Evolutionary conservation across 2,113 vertebrate genomes (phyloP).

Genomic region (Pteronura brasiliensis): DNA sequence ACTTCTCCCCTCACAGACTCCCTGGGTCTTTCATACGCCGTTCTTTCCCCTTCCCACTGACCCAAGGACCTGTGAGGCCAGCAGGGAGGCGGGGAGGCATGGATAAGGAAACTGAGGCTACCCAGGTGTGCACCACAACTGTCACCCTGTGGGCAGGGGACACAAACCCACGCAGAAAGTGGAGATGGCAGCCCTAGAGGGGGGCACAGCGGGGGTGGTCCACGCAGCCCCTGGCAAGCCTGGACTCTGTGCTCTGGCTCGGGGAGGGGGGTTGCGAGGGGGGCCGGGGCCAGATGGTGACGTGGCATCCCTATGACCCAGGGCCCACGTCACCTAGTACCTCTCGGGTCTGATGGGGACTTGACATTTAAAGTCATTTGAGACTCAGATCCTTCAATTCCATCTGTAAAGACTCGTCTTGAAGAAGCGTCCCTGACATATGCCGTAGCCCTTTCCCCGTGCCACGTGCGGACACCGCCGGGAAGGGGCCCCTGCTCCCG

Average conservation of each 20-base stretch:
- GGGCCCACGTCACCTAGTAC: rapidly evolving
- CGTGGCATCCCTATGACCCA: rapidly evolving
- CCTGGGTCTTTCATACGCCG: rapidly evolving
- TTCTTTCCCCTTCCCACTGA: rapidly evolving
- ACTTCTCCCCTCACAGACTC: neutral
- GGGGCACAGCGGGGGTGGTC: rapidly evolving
- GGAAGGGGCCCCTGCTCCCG: rapidly evolving
- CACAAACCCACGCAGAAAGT: rapidly evolving
- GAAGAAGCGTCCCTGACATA: neutral
- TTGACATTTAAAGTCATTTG: neutral
- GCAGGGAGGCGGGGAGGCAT: neutral
- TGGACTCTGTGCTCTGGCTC: rapidly evolving
- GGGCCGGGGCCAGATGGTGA: rapidly evolving
- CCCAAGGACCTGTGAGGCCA: neutral
- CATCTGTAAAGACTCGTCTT: neutral
- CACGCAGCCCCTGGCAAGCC: rapidly evolving
- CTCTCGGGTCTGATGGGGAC: rapidly evolving
- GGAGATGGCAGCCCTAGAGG: rapidly evolving
- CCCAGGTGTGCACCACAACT: rapidly evolving
- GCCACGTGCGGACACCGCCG: rapidly evolving
- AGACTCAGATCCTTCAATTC: neutral
- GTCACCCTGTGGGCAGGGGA: rapidly evolving
- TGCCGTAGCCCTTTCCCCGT: rapidly evolving
- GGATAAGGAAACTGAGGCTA: neutral
- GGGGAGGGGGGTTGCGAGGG: rapidly evolving